Evolutionary conservation across 1,140 invertebrate species (phyloP), one percentile per base, ranked within the genome.

Genomic region (Eueides isabella): DNA sequence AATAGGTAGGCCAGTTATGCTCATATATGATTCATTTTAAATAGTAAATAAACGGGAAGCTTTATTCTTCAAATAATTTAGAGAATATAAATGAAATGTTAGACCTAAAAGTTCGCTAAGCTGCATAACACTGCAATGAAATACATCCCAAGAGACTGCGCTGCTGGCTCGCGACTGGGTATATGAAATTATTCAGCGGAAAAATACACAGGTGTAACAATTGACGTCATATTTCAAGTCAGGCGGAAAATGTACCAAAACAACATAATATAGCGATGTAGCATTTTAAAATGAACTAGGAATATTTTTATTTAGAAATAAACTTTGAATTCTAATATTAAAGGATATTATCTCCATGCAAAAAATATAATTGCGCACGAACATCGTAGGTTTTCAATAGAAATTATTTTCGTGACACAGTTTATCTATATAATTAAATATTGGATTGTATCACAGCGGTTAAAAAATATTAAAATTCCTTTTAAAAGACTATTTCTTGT

Each of bases 121-220:
- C 72, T 61, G 71, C 48, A 68, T 55, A 35, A 19, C 14, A 70
- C 67, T 70, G 48, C 31, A 63, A 62, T 71, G 68, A 62, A 67
- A 61, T 55, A 62, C 33, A 61, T 68, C 70, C 65, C 65, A 11
- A 26, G 74, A 31, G 69, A 76, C 16, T 67, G 35, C 38, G 67
- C 35, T 76, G 48, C 30, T 66, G 63, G 62, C 62, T 72, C 71
- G 44, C 29, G 31, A 75, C 16, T 41, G 61, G 48, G 9, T 23
- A 55, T 62, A 72, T 38, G 63, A 35, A 72, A 68, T 72, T 76
- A 67, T 68, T 68, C 70, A 75, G 62, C 67, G 63, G 67, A 75
- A 75, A 75, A 72, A 72, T 72, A 66, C 63, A 72, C 63, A 72
- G 44, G 71, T 66, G 63, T 66, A 65, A 48, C 71, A 30, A 63